Base-by-base conservation (phyloP, 2,113 vertebrate species). In the Sander lucioperca region DNA sequence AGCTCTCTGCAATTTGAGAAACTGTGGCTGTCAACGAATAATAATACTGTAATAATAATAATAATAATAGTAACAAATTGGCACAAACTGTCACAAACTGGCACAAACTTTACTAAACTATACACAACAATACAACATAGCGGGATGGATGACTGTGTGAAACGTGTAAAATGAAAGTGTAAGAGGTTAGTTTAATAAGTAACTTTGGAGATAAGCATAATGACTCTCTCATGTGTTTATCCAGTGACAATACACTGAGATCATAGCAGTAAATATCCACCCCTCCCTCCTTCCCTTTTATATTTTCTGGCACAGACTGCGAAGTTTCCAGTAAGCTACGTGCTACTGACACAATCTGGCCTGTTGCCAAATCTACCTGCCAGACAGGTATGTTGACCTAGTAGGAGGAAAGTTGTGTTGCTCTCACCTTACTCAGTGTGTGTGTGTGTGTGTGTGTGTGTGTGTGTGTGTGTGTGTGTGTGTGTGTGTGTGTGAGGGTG, bases 271-370 rank as follows among this genome's bases (percentile, higher is more conserved):
- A 82, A 89, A 79, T 74, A 19, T 53, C 64, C 51, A 39, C 79
- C 77, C 67, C 73, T 45, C 77, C 77, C 69, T 21, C 79, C 67
- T 45, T 36, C 14, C 47, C n/a, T 10, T 53, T 47, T 79, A 39
- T 78, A 74, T 57, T 89, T 92, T 79, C 84, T 90, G 91, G 93
- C 88, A 93, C 50, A 48, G 70, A 76, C 25, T 4, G 8, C 3
- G 3, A 51, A 3, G 33, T 74, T 94, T 94, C 91, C 91, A 81
- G 93, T 94, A 92, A 94, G 56, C 72, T 91, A 88, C 90, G 93
- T 91, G 89, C 63, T 21, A 12, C 74, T 63, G 48, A 27, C 70
- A 70, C 64, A 74, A 75, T 61, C 69, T 93, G 93, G 88, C 84
- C 12, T 0, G 4, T 1, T 2, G 74, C 88, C 91, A 94, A 66